These are phyloP conservation scores for Dolichallabes microphthalmus DNA, from an alignment of 2,113 vertebrate species.

Conservation along the genomic window DNA sequence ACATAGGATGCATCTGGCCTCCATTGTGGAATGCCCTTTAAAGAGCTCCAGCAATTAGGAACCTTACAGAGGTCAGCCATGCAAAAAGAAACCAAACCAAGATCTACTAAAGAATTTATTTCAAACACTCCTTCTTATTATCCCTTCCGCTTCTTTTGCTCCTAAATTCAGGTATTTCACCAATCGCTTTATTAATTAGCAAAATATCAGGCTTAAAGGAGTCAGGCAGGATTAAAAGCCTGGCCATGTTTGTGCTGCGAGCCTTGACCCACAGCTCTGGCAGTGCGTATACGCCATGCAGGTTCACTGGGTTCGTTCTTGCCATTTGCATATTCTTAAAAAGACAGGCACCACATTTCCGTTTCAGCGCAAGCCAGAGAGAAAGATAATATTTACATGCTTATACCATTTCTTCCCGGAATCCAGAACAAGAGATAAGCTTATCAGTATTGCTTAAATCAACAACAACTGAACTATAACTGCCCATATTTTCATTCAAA, in stretches of 20 bases:
- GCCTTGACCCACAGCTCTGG: slow-evolving; percentile 50
- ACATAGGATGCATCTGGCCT: slow-evolving; percentile 63
- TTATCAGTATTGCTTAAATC: slow-evolving; percentile 15
- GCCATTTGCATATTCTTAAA: slow-evolving; percentile 57
- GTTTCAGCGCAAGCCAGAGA: slow-evolving; percentile 40
- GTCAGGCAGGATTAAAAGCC: slow-evolving; percentile 27
- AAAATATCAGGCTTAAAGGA: slow-evolving; percentile 24
- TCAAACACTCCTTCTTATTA: slow-evolving; percentile 33
- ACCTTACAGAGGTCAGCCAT: slow-evolving; percentile 60
- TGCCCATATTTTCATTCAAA: neutral
- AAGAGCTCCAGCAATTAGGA: slow-evolving; percentile 60
- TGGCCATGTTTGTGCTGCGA: slow-evolving; percentile 33
- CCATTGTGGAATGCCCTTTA: slow-evolving; percentile 60
- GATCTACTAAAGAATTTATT: slow-evolving; percentile 47
- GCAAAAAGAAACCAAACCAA: slow-evolving; percentile 58
- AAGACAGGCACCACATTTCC: slow-evolving; percentile 55
- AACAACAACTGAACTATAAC: slow-evolving; percentile 23
- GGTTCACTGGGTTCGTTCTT: slow-evolving; percentile 57
- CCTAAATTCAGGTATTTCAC: slow-evolving; percentile 32
- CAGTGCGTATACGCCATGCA: slow-evolving; percentile 42
- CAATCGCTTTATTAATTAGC: slow-evolving; percentile 8
- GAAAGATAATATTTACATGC: slow-evolving; percentile 38
- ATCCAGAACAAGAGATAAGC: slow-evolving; percentile 26
- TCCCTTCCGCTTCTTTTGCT: neutral
- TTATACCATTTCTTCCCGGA: slow-evolving; percentile 23